A percentile compares a stretch with the other conserved stretches of the same genome.
phyloP scores from a whole-genome alignment of 2,113 vertebrate genomes.

The Australoheros scitulus region DNA sequence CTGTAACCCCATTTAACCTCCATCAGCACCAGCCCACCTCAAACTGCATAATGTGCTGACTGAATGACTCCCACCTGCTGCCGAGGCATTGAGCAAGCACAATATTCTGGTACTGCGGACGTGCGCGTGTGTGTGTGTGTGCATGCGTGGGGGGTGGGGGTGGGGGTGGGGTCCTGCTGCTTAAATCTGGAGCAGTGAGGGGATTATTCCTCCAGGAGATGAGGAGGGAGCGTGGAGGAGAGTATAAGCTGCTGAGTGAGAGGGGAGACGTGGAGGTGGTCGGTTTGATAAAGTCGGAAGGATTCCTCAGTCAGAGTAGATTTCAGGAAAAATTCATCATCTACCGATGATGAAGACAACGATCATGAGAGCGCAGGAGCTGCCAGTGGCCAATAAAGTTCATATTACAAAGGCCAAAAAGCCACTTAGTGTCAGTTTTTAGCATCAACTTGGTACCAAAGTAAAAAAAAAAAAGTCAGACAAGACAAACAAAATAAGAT shows the following conservation, averaged over 20 bases:
- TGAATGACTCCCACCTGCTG: not conserved
- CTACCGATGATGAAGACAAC: not conserved
- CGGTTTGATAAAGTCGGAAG: not conserved
- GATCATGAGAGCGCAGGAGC: not conserved
- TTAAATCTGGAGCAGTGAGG: constrained; percentile 39
- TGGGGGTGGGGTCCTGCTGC: constrained; percentile 2
- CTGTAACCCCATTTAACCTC: not conserved
- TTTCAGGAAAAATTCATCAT: not conserved
- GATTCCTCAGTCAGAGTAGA: not conserved
- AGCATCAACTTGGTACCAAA: no score
- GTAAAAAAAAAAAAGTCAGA: no score
- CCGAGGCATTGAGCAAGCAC: not conserved
- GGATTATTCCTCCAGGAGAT: constrained; percentile 39
- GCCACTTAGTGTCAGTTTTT: not conserved
- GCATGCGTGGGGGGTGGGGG: no score
- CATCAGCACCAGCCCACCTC: not conserved
- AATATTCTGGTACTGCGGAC: not conserved
- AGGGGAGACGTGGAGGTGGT: not conserved
- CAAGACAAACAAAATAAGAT: no score
- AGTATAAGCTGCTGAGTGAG: not conserved
- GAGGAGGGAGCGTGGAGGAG: not conserved
- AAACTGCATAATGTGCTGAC: not conserved
- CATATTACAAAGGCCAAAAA: not conserved
- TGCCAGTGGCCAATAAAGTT: not conserved
- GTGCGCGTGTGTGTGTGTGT: no score